Percentiles rank a stretch among this genome's conserved stretches.
Conservation (phyloP, 2,888 invertebrate genomes). For the Blera fallax region DNA sequence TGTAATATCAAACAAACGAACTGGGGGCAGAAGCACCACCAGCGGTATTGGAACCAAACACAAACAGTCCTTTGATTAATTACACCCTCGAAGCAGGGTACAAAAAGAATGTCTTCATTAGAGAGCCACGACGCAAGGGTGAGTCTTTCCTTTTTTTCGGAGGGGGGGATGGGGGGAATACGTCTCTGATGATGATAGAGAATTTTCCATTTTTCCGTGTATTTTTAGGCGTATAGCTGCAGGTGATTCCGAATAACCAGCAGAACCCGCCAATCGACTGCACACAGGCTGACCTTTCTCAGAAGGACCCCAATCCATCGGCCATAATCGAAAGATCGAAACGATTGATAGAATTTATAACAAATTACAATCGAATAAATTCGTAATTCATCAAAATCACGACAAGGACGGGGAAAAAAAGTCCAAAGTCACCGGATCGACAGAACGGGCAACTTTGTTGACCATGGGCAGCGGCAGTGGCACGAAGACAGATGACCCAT, state of each 20-base stretch:
- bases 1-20: conserved; percentile 68
- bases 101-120: conserved; percentile 67
- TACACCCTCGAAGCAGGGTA: conserved; percentile 54
- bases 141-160: not conserved
- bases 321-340: conserved; percentile 67
- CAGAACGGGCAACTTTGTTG: conserved; percentile 59
- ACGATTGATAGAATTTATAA: conserved; percentile 73
- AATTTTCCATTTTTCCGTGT: conserved; percentile 66
- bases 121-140: not conserved
- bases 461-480: conserved; percentile 50
- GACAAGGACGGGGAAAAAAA: conserved; percentile 28
- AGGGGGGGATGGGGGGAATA: not conserved
- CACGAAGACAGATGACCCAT: conserved; percentile 71
- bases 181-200: conserved; percentile 50
- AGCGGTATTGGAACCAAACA: conserved; percentile 36
- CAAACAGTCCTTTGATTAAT: conserved; percentile 72
- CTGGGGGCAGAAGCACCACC: conserved; percentile 38
- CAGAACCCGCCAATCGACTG: not conserved
- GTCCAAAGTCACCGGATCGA: conserved; percentile 60
- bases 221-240: conserved; percentile 61
- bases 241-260: conserved; percentile 43
- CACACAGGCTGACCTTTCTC: conserved; percentile 65
- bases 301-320: conserved; percentile 42
- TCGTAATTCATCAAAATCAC: conserved; percentile 72
- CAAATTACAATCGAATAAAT: conserved; percentile 73